A percentile compares a stretch with the other conserved stretches of the same genome.
Conservation (phyloP, 2,797 vertebrate species). For the Psittacula echo region DNA sequence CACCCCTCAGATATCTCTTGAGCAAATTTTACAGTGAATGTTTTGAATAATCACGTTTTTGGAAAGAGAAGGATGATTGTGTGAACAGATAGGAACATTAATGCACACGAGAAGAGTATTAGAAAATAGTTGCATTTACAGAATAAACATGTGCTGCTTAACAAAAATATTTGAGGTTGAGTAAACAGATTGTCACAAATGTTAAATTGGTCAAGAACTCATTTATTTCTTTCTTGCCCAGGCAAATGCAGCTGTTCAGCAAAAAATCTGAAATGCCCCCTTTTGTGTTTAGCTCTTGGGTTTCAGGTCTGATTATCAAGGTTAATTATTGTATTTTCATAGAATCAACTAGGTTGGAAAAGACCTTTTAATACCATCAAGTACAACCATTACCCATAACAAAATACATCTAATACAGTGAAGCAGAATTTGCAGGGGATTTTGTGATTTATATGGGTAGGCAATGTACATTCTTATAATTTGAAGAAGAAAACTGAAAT, state of each 20-base stretch:
- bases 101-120: background rate
- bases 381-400: background rate
- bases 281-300: background rate
- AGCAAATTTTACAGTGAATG: background rate
- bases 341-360: background rate
- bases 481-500: background rate
- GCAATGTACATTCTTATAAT: background rate
- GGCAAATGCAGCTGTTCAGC: background rate
- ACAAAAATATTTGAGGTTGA: background rate
- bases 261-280: background rate
- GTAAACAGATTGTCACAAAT: background rate
- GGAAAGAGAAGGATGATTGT: background rate
- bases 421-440: background rate
- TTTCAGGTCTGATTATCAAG: background rate
- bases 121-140: background rate
- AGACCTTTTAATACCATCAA: background rate
- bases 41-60: background rate
- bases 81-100: background rate
- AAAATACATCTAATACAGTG: background rate
- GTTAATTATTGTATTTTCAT: background rate
- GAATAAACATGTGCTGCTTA: background rate
- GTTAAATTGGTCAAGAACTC: background rate
- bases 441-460: background rate
- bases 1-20: background rate
- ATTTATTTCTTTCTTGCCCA: background rate